A percentile compares a stretch with the other conserved stretches of the same genome.
Conservation (phyloP, 1,140 invertebrate genomes). For the Papilio polytes region DNA sequence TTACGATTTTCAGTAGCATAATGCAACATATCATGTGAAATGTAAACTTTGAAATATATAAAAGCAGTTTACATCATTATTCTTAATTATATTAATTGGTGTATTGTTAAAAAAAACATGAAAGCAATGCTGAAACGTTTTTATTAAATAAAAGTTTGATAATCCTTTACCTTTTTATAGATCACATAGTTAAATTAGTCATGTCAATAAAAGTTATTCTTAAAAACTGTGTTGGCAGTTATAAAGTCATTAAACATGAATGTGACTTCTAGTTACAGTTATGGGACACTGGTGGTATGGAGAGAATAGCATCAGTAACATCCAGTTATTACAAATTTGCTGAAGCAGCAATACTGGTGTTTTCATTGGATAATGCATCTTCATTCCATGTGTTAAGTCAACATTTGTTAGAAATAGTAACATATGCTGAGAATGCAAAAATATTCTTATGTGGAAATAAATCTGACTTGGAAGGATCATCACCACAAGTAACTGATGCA, state of each 20-base stretch:
- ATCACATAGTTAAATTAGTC: too few species aligned
- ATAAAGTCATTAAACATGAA: background rate
- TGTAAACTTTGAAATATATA: background rate
- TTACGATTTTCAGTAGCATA: background rate
- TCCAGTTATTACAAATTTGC: slow-evolving; percentile 97
- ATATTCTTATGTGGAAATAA: slow-evolving; percentile 97
- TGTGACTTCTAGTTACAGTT: slow-evolving; percentile 89
- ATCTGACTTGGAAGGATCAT: slow-evolving; percentile 89
- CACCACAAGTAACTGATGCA: slow-evolving; percentile 91
- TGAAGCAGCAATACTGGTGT: slow-evolving; percentile 95
- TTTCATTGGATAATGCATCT: slow-evolving; percentile 94
- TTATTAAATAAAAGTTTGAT: too few species aligned
- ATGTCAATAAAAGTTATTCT: too few species aligned
- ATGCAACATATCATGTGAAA: background rate
- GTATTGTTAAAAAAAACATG: background rate
- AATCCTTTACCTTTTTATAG: too few species aligned
- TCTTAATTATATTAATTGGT: background rate
- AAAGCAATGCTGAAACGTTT: too few species aligned
- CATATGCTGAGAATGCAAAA: slow-evolving; percentile 96
- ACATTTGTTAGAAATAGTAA: slow-evolving; percentile 95
- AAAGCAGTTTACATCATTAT: background rate
- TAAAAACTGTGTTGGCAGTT: background rate
- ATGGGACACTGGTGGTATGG: slow-evolving; percentile 98
- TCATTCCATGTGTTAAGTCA: slow-evolving; percentile 96
- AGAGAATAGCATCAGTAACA: slow-evolving; percentile 96